These are phyloP conservation scores for Scaptodrosophila lebanonensis DNA, from an alignment of 1,140 invertebrate genomes.

Conservation along the genomic window DNA sequence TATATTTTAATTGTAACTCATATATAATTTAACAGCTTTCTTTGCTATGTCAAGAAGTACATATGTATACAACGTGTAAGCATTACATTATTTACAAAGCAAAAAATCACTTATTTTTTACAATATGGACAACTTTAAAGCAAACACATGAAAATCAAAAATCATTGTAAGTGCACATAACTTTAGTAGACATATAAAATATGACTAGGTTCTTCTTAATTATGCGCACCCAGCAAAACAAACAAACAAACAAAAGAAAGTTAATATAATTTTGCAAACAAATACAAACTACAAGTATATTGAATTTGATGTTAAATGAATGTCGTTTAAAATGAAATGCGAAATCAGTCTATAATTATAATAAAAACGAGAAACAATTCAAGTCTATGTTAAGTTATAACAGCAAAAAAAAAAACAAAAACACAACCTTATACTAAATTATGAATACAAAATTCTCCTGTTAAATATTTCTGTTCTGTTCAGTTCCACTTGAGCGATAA, in stretches of 20 bases:
- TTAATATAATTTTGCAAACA: slow-evolving; percentile 37
- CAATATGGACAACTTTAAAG: slow-evolving; percentile 7
- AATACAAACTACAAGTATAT: background rate
- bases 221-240: slow-evolving; percentile 34
- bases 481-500: slow-evolving; percentile 60
- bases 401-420: slow-evolving; percentile 18
- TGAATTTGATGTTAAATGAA: slow-evolving; percentile 19
- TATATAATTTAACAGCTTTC: slow-evolving; percentile 66
- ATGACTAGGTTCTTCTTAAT: slow-evolving; percentile 43
- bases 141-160: slow-evolving; percentile 60
- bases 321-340: slow-evolving; percentile 18
- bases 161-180: slow-evolving; percentile 71
- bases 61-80: slow-evolving; percentile 31
- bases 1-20: slow-evolving; percentile 60
- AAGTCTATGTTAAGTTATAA: slow-evolving; percentile 30
- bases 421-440: slow-evolving; percentile 25
- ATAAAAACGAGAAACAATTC: slow-evolving; percentile 28
- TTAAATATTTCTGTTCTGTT: too few species aligned
- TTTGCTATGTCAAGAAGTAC: slow-evolving; percentile 69
- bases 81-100: slow-evolving; percentile 16
- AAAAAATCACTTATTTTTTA: slow-evolving; percentile 8
- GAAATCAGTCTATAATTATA: background rate
- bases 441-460: too few species aligned
- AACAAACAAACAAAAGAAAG: slow-evolving; percentile 27
- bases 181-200: slow-evolving; percentile 47